Base-by-base conservation (phyloP, 2,113 vertebrate species). In the Dicentrarchus labrax region DNA sequence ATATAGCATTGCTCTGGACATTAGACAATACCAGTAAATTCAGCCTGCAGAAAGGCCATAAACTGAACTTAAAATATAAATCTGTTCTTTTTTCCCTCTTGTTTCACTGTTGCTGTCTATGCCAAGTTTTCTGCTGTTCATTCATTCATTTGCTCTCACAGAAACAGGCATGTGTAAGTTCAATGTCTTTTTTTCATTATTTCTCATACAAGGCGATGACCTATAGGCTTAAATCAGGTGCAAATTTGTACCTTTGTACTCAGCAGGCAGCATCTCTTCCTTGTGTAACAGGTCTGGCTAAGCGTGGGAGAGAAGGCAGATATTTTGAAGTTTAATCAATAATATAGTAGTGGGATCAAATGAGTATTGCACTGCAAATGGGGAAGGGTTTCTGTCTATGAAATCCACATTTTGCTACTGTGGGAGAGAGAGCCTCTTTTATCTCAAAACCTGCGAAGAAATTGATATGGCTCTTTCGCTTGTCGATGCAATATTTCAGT, bases 281-380 rank as follows among this genome's bases (percentile, higher is more conserved):
- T 68, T 69, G 21, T 72, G 71, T 56, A 64, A 76, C 16, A 70
- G 5, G 47, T 39, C 47, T 61, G 24, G 8, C 15, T 24, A 5
- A 68, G 43, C n/a, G 70, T 50, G 16, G 69, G 38, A 68, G 64
- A 6, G 1, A 12, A 50, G 60, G 15, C 21, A 50, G 39, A 77
- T 39, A n/a, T 51, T 62, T 66, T 71, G 41, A 66, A 53, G 56
- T 47, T 22, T 12, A 69, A 76, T 87, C 68, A 76, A 64, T 81
- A 56, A 65, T 21, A 60, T 8, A 45, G n/a, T 50, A 50, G 13
- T 22, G n/a, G 56, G n/a, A 76, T 86, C 45, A 30, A 65, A 76
- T 48, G 8, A 59, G 38, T 54, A 13, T 73, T 78, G 19, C 30
- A 13, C 4, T 75, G 11, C 38, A 15, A 43, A 51, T 82, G 30